phyloP scores from a whole-genome alignment of 1,140 invertebrate genomes.

The Helicoverpa zea region DNA sequence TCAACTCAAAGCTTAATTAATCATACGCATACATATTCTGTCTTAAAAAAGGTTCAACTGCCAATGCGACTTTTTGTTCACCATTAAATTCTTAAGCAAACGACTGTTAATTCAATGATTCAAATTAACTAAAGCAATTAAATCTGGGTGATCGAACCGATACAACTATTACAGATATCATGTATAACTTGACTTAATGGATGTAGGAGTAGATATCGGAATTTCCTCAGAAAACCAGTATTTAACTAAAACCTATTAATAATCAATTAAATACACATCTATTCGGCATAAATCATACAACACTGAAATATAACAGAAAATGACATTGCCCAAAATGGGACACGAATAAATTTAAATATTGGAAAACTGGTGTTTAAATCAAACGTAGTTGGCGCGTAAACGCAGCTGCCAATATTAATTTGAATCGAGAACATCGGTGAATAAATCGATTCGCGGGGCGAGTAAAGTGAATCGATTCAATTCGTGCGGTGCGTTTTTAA shows the following conservation, averaged over 20 bases:
- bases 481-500: constrained; percentile 73
- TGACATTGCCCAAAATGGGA: constrained; percentile 73
- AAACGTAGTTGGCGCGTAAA: constrained; percentile 64
- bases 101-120: neutral
- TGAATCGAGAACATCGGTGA: constrained; percentile 71
- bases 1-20: too few species aligned
- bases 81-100: neutral
- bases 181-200: constrained; percentile 33
- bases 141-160: constrained; percentile 15
- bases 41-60: too few species aligned
- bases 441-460: constrained; percentile 71
- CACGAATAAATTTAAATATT: constrained; percentile 59
- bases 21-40: too few species aligned
- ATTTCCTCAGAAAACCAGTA: constrained; percentile 49
- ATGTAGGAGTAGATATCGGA: constrained; percentile 44
- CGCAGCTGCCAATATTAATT: constrained; percentile 74
- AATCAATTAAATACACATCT: constrained; percentile 69
- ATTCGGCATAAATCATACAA: constrained; percentile 69
- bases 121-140: constrained; percentile 13
- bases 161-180: constrained; percentile 9
- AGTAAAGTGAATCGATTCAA: constrained; percentile 72
- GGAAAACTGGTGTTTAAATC: constrained; percentile 60
- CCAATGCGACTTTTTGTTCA: neutral
- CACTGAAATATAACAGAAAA: constrained; percentile 69
- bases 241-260: constrained; percentile 55